These are phyloP conservation scores for Chrysolina haemoptera DNA, from an alignment of 2,888 invertebrate genomes.

Conservation along the genomic window DNA sequence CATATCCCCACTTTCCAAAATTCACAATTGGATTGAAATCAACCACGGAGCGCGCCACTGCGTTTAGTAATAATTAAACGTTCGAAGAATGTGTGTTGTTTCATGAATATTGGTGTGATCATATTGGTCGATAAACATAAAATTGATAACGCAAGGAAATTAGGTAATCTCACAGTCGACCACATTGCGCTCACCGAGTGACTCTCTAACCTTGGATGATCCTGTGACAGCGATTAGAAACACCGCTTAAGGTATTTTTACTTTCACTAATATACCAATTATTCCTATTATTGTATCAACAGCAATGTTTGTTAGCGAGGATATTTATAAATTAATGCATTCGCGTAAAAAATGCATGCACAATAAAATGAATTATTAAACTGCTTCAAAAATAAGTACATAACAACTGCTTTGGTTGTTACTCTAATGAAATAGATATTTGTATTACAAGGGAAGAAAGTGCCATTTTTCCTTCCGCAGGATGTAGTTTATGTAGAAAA, in stretches of 20 bases:
- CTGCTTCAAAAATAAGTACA: neutral
- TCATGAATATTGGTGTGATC: neutral
- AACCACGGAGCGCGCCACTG: neutral
- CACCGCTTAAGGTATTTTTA: neutral
- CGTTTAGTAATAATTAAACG: conserved; percentile 7
- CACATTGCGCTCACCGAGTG: neutral
- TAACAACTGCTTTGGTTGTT: neutral
- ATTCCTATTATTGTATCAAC: neutral
- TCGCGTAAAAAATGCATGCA: neutral
- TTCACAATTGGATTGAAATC: neutral
- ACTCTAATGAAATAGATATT: neutral
- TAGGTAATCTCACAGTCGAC: conserved; percentile 4
- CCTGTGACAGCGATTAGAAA: neutral
- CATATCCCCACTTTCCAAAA: neutral
- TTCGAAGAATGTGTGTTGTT: conserved; percentile 8
- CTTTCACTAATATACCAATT: conserved; percentile 14
- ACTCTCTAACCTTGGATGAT: conserved; percentile 5
- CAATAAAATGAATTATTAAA: no score
- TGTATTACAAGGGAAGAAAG: no score
- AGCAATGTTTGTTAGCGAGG: neutral
- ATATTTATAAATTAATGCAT: neutral
- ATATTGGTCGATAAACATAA: neutral
- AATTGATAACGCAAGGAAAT: conserved; percentile 6
- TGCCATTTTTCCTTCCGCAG: no score
- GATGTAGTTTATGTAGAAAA: no score